Conservation (phyloP, 2,113 vertebrate species). For the Pluvialis apricaria region DNA sequence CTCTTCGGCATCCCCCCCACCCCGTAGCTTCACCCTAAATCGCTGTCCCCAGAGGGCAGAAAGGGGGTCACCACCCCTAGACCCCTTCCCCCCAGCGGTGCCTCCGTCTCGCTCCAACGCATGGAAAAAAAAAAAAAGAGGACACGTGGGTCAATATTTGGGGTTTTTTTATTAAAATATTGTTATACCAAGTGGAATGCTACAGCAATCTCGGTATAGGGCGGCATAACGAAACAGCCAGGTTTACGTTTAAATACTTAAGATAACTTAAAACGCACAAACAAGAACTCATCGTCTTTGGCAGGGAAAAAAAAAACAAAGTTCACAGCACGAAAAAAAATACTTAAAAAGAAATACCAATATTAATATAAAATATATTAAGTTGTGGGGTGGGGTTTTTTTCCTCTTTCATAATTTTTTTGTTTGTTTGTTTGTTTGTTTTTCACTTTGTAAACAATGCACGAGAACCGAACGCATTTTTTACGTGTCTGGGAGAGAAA, state of each 20-base stretch:
- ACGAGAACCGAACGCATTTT: slow-evolving; percentile 70
- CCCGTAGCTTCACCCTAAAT: neutral
- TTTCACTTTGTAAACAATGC: slow-evolving; percentile 81
- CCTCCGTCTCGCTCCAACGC: accelerated
- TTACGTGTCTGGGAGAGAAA: slow-evolving; percentile 60
- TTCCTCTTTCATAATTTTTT: slow-evolving; percentile 64
- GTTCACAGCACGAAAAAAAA: slow-evolving; percentile 82
- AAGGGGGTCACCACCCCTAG: too few relatives aligned
- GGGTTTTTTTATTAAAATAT: slow-evolving; percentile 79
- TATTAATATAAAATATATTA: slow-evolving; percentile 87
- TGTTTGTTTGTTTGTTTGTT: slow-evolving; percentile 48
- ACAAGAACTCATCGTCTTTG: slow-evolving; percentile 78
- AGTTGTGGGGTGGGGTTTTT: slow-evolving; percentile 47
- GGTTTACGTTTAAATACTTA: slow-evolving; percentile 81
- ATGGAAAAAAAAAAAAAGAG: neutral
- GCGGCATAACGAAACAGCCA: slow-evolving; percentile 74
- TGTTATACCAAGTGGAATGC: slow-evolving; percentile 80
- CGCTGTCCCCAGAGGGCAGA: neutral
- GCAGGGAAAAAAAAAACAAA: slow-evolving; percentile 69
- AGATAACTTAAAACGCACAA: slow-evolving; percentile 83
- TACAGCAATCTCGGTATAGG: slow-evolving; percentile 77
- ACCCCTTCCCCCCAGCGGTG: accelerated
- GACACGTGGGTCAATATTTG: neutral
- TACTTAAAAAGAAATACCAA: slow-evolving; percentile 81
- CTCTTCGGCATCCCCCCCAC: too few relatives aligned